These are phyloP conservation scores for Rhyacophila evoluta DNA, from an alignment of 2,888 invertebrate species.

Conservation along the genomic window DNA sequence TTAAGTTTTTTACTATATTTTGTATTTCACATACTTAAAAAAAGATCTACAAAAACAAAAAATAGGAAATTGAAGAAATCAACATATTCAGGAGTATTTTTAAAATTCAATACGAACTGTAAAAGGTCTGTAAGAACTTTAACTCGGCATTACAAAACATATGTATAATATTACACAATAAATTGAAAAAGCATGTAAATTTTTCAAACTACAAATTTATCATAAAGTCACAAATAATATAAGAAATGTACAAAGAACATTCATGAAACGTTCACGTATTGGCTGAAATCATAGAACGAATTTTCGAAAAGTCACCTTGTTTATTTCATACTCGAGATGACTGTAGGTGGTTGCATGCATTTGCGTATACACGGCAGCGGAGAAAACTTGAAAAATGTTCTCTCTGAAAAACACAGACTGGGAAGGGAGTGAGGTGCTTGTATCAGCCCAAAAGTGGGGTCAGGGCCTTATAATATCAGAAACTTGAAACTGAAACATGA, in stretches of 20 bases:
- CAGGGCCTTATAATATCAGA: background rate
- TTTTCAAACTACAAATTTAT: background rate
- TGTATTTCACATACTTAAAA: too few species aligned
- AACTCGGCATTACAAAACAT: too few species aligned
- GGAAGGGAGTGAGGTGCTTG: background rate
- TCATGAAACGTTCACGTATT: background rate
- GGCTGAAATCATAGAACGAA: constrained; percentile 12
- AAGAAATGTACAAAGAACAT: background rate
- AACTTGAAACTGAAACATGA: background rate
- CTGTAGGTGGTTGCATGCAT: background rate
- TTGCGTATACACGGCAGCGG: background rate
- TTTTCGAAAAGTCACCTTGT: background rate
- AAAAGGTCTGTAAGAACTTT: too few species aligned
- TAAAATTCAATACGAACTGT: too few species aligned
- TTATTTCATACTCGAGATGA: background rate
- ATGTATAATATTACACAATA: background rate
- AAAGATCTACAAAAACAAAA: too few species aligned
- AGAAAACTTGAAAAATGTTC: background rate
- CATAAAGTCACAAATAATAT: background rate
- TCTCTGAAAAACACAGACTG: background rate
- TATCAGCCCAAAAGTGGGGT: background rate
- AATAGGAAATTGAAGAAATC: too few species aligned
- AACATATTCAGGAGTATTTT: too few species aligned
- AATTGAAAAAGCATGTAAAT: background rate
- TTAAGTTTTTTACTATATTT: too few species aligned